phyloP scores from a whole-genome alignment of 2,113 vertebrate species.

The Echinops telfairi region DNA sequence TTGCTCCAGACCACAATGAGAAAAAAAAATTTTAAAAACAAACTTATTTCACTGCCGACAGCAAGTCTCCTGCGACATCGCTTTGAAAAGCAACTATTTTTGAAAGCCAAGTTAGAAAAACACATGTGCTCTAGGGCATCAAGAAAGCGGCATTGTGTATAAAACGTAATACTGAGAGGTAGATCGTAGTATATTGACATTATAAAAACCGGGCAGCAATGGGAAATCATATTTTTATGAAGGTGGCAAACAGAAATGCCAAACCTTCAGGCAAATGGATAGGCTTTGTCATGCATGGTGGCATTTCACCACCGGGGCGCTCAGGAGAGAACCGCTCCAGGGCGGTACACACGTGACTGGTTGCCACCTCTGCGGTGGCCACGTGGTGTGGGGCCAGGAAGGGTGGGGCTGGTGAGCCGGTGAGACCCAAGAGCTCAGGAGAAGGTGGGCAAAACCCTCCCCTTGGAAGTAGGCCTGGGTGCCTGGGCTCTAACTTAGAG shows the following conservation, averaged over 20 bases:
- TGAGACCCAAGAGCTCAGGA: rapidly evolving
- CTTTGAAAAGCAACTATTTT: slow-evolving; percentile 74
- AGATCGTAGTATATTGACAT: slow-evolving; percentile 78
- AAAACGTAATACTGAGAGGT: slow-evolving; percentile 66
- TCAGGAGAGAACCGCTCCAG: background rate
- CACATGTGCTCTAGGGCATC: slow-evolving; percentile 76
- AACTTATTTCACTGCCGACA: slow-evolving; percentile 58
- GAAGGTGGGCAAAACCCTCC: rapidly evolving
- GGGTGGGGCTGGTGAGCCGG: rapidly evolving
- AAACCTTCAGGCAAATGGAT: slow-evolving; percentile 73
- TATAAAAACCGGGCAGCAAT: slow-evolving; percentile 71
- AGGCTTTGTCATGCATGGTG: background rate
- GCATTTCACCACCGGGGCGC: background rate
- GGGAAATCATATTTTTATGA: slow-evolving; percentile 83
- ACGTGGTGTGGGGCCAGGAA: rapidly evolving
- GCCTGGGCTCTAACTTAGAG: rapidly evolving
- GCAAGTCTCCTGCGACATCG: slow-evolving; percentile 69
- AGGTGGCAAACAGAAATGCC: slow-evolving; percentile 79
- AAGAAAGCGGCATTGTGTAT: slow-evolving; percentile 51
- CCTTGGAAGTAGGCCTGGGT: background rate
- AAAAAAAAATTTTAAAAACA: background rate
- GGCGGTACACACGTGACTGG: rapidly evolving
- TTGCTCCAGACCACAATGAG: slow-evolving; percentile 71
- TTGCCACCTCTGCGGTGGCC: background rate
- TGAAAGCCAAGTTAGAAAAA: slow-evolving; percentile 77